phyloP scores from a whole-genome alignment of 2,113 vertebrate genomes.

The Lophochroa leadbeateri region DNA sequence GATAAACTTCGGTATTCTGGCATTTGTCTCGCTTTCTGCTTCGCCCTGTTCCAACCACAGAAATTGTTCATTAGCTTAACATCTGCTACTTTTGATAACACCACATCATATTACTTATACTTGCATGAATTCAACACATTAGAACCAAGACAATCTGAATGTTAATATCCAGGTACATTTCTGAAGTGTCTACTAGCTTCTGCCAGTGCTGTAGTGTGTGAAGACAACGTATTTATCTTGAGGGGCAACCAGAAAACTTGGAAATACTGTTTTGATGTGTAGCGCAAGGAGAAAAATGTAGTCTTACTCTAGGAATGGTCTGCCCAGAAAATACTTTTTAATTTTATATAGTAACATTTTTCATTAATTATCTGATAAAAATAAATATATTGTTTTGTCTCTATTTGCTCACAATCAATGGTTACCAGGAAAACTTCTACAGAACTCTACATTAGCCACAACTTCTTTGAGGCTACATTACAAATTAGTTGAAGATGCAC shows the following conservation, averaged over 20 bases:
- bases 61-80: slow-evolving; percentile 50
- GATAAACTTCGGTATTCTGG: slow-evolving; percentile 81
- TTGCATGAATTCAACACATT: slow-evolving; percentile 55
- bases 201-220: slow-evolving; percentile 12
- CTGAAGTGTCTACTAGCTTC: slow-evolving; percentile 5
- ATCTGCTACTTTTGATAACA: slow-evolving; percentile 60
- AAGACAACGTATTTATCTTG: slow-evolving; percentile 35
- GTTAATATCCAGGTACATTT: slow-evolving; percentile 57
- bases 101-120: slow-evolving; percentile 40
- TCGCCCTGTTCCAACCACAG: slow-evolving; percentile 81
- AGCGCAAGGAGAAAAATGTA: neutral
- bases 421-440: slow-evolving; percentile 40
- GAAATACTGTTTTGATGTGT: neutral
- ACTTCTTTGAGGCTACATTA: slow-evolving; percentile 11
- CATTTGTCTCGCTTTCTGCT: slow-evolving; percentile 93
- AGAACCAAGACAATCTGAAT: slow-evolving; percentile 53
- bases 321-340: slow-evolving; percentile 3
- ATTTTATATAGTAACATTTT: slow-evolving; percentile 41
- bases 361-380: slow-evolving; percentile 55
- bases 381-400: slow-evolving; percentile 60
- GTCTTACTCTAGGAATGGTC: neutral
- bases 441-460: slow-evolving; percentile 1
- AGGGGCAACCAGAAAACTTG: slow-evolving; percentile 32
- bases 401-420: slow-evolving; percentile 18
- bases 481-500: slow-evolving; percentile 34